Conservation (phyloP, 2,797 vertebrate genomes). For the Pempheris klunzingeri region DNA sequence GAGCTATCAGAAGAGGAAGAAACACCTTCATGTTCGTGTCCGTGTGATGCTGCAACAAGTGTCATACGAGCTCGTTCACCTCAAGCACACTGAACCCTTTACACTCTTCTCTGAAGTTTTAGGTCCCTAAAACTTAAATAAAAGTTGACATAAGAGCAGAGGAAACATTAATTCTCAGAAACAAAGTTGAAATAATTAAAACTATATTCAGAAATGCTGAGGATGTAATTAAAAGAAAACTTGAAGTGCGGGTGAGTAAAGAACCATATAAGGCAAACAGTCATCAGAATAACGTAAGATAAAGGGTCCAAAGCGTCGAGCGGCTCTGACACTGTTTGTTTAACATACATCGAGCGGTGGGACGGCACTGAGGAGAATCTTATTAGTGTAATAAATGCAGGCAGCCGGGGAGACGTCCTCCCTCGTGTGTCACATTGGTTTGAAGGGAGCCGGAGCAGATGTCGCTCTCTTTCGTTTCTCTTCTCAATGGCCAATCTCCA, state of each 20-base stretch:
- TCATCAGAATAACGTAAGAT: not conserved
- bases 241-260: conserved; percentile 14
- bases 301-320: not conserved
- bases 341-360: conserved; percentile 8
- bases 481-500: conserved; percentile 30
- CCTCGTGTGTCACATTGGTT: conserved; percentile 59
- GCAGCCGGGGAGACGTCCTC: conserved; percentile 42
- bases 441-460: conserved; percentile 63
- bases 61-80: not conserved
- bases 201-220: not conserved
- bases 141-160: not conserved
- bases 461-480: conserved; percentile 34
- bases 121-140: not conserved
- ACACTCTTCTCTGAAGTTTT: not conserved
- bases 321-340: conserved; percentile 35
- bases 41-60: not conserved
- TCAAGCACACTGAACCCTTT: not conserved
- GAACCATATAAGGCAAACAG: not conserved
- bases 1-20: not conserved
- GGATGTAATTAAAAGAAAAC: conserved; percentile 3
- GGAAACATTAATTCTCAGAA: not conserved
- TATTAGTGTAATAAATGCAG: conserved; percentile 64
- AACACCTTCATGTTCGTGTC: not conserved
- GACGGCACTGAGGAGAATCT: conserved; percentile 43
- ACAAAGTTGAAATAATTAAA: not conserved